Conservation (phyloP, 1,140 invertebrate species). For the Ceratina japonica region DNA sequence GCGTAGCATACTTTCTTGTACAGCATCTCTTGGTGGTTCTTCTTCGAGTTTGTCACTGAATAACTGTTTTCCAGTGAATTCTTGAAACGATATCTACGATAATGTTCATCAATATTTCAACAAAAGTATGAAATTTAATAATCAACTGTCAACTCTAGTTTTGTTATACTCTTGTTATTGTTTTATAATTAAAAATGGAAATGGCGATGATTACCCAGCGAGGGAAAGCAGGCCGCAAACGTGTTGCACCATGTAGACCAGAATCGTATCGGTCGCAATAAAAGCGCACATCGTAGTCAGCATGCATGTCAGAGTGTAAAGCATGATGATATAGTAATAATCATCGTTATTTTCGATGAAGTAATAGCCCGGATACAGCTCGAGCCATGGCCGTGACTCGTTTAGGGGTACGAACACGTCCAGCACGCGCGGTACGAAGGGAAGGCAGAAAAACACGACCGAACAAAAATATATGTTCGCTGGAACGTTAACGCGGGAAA, state of each 20-base stretch:
- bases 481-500: not conserved
- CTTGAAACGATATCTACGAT: no score
- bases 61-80: no score
- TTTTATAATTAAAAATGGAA: not conserved
- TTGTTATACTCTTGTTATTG: not conserved
- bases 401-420: not conserved
- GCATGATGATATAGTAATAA: not conserved
- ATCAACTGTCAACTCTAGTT: no score
- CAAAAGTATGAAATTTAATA: no score
- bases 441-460: not conserved
- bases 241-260: not conserved
- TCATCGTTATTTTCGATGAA: not conserved
- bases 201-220: no score
- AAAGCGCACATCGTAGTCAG: not conserved
- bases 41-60: no score
- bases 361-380: not conserved
- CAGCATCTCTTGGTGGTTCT: no score
- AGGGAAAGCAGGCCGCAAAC: not conserved
- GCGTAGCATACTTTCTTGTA: no score
- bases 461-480: not conserved
- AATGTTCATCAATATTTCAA: no score
- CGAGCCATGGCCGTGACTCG: not conserved
- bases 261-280: not conserved
- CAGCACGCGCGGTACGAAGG: not conserved
- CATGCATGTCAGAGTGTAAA: not conserved